phyloP scores from a whole-genome alignment of 1,140 invertebrate species.

The Megalonaias nervosa region DNA sequence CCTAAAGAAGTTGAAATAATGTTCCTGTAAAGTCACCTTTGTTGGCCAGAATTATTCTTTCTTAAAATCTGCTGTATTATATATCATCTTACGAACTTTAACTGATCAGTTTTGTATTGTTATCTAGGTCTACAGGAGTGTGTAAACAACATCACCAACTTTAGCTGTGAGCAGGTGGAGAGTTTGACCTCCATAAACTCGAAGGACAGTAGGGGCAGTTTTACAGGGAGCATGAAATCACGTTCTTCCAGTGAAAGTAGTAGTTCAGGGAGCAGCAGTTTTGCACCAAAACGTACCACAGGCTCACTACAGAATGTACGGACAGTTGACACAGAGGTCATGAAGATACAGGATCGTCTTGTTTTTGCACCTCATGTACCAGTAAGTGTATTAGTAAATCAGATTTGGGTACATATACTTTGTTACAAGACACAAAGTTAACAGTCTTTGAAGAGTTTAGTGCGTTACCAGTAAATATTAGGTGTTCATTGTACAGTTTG shows the following conservation, averaged over 20 bases:
- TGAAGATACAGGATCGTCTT: constrained; percentile 59
- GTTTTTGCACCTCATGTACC: constrained; percentile 58
- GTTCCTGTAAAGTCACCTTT: no score
- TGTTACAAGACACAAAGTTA: no score
- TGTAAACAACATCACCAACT: constrained; percentile 59
- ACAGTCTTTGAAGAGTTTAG: no score
- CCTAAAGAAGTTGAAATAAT: no score
- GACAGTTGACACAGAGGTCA: constrained; percentile 56
- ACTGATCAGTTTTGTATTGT: background rate
- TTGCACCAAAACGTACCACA: constrained; percentile 16
- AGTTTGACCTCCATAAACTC: constrained; percentile 58
- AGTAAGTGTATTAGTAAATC: constrained; percentile 37
- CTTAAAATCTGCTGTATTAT: no score
- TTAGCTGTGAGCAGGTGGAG: constrained; percentile 55
- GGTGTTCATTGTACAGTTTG: no score
- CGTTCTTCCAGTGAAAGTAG: constrained; percentile 38
- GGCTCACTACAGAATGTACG: constrained; percentile 38
- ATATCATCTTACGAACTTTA: no score
- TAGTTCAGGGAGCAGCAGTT: constrained; percentile 15
- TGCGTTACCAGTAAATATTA: no score
- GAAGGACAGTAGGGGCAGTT: constrained; percentile 31
- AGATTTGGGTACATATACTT: no score
- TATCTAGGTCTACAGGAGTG: constrained; percentile 56
- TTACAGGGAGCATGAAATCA: constrained; percentile 43
- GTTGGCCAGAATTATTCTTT: no score